Evolutionary conservation across 2,113 vertebrate species (phyloP).

Genomic region (Drymodes brunneopygia): DNA sequence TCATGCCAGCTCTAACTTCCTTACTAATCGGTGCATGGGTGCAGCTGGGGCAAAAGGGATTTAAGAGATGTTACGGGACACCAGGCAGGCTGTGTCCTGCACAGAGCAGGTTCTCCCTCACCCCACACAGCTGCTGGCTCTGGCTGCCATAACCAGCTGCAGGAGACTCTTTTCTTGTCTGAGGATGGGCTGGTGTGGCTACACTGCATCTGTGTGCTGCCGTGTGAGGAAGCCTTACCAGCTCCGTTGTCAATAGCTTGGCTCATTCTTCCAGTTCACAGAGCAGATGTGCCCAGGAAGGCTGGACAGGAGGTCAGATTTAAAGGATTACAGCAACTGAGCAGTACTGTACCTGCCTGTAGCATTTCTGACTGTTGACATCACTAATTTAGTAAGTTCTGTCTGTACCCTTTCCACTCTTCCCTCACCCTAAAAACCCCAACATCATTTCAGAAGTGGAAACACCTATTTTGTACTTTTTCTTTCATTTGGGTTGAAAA

Average conservation of each 20-base stretch:
- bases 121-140: accelerated
- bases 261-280: background rate
- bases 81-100: background rate
- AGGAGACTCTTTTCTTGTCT: background rate
- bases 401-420: background rate
- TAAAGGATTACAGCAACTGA: background rate
- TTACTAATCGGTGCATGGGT: accelerated
- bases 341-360: background rate
- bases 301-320: background rate
- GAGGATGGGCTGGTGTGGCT: background rate
- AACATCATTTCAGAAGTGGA: background rate
- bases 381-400: background rate
- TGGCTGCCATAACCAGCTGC: background rate
- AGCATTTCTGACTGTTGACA: background rate
- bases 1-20: background rate
- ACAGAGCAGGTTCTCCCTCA: accelerated
- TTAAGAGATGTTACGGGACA: background rate
- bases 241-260: background rate
- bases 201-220: background rate
- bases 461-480: background rate
- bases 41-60: background rate
- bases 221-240: background rate
- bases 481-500: background rate
- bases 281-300: background rate
- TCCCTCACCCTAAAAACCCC: background rate